phyloP scores from a whole-genome alignment of 2,113 vertebrate species.

The Phaethornis superciliosus region DNA sequence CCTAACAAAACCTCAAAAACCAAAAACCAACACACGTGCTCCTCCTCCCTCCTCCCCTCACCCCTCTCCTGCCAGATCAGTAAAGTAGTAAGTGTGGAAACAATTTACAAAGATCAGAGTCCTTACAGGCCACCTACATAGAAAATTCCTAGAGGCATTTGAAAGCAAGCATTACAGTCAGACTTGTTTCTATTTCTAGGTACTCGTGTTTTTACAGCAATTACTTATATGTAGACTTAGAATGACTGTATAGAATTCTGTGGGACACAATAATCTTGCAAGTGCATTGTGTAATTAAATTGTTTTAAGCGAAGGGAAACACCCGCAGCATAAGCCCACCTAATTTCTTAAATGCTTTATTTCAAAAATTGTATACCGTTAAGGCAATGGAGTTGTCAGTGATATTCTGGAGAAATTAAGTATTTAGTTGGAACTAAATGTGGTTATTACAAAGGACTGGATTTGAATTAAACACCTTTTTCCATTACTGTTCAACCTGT shows the following conservation, averaged over 20 bases:
- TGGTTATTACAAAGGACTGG: constrained; percentile 30
- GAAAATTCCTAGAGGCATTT: background rate
- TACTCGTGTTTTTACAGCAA: background rate
- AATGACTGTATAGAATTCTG: background rate
- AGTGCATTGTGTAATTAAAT: background rate
- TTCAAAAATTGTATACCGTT: background rate
- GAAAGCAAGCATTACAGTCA: background rate
- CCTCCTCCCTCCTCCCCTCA: too few species aligned
- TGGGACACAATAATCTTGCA: background rate
- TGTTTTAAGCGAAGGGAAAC: background rate
- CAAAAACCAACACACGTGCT: too few species aligned
- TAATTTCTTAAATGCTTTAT: background rate
- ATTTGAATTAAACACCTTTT: constrained; percentile 67
- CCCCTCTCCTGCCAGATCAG: background rate
- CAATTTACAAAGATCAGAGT: background rate
- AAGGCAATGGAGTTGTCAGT: background rate
- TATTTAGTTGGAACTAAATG: constrained; percentile 18
- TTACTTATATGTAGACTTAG: background rate
- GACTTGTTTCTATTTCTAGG: background rate
- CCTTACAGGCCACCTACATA: background rate
- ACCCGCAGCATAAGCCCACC: rapidly evolving
- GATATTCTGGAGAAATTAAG: constrained; percentile 27
- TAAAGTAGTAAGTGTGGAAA: background rate
- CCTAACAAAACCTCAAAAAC: too few species aligned
- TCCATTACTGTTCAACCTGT: constrained; percentile 53